phyloP scores from a whole-genome alignment of 53 echinoderm and acorn worm species.

The Zoroaster sp. region DNA sequence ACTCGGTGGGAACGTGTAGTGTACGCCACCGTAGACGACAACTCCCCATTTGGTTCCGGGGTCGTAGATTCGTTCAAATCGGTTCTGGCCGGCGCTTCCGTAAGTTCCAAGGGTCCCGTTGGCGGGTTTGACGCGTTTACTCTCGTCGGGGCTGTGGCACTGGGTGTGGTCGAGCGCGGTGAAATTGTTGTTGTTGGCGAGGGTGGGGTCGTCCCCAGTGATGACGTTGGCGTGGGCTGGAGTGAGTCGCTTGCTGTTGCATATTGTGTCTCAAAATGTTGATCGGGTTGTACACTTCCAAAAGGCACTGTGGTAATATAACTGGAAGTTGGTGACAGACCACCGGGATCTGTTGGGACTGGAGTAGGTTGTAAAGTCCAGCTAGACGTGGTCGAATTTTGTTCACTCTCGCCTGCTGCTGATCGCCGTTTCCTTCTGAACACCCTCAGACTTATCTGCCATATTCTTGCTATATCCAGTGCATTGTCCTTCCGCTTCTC shows the following conservation, averaged over 20 bases:
- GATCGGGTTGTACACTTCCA: neutral
- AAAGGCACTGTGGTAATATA: neutral
- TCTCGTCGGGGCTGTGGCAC: neutral
- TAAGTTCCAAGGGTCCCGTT: neutral
- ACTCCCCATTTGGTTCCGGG: neutral
- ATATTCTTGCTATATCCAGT: neutral
- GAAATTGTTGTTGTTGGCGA: neutral
- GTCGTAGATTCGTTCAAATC: neutral
- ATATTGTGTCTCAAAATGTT: neutral
- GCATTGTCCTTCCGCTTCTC: neutral
- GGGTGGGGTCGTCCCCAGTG: neutral
- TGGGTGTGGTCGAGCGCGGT: neutral
- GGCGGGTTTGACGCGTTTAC: neutral
- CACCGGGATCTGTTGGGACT: neutral
- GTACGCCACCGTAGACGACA: neutral
- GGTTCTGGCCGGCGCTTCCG: too few species aligned
- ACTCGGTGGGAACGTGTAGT: neutral
- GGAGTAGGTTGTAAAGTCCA: neutral
- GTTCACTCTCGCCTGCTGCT: neutral
- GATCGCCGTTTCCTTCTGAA: neutral
- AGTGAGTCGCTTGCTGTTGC: neutral
- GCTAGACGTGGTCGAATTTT: neutral
- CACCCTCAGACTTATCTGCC: neutral
- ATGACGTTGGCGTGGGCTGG: neutral
- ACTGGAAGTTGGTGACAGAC: neutral